phyloP scores from a whole-genome alignment of 2,888 invertebrate genomes.

The Drosophila emarginata region DNA sequence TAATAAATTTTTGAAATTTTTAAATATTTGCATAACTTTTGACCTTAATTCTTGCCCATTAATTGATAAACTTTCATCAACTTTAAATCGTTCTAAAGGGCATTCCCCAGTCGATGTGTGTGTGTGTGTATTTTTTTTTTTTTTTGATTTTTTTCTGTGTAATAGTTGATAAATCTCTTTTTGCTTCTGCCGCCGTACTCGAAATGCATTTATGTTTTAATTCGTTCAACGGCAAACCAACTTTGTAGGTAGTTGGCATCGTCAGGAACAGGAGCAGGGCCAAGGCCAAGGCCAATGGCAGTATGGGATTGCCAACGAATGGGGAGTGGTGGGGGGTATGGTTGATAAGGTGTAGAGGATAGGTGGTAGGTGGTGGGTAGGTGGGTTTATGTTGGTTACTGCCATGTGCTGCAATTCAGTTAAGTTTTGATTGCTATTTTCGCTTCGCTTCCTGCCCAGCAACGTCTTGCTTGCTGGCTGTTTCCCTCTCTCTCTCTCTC shows the following conservation, averaged over 20 bases:
- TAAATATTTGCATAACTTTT: no score
- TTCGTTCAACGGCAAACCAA: conserved; percentile 58
- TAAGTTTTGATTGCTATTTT: conserved; percentile 78
- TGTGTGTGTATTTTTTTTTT: neutral
- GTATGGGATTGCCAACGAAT: no score
- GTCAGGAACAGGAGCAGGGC: neutral
- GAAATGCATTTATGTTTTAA: conserved; percentile 73
- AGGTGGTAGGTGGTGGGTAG: neutral
- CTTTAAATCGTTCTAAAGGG: no score
- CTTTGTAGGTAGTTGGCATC: conserved; percentile 20
- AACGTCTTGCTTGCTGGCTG: conserved; percentile 4
- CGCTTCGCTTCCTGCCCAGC: conserved; percentile 69
- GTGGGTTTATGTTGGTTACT: conserved; percentile 19
- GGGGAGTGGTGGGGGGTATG: neutral
- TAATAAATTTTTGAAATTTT: no score
- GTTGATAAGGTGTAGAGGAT: neutral
- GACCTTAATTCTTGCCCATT: no score
- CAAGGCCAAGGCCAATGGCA: neutral
- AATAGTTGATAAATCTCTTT: conserved; percentile 18
- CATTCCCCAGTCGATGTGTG: no score
- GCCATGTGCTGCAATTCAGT: conserved; percentile 73
- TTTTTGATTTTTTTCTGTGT: neutral
- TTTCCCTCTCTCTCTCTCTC: neutral
- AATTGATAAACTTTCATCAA: no score
- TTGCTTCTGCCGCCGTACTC: conserved; percentile 17